Evolutionary conservation across 2,888 invertebrate genomes (phyloP).

Genomic region (Digitonthophagus gazella): DNA sequence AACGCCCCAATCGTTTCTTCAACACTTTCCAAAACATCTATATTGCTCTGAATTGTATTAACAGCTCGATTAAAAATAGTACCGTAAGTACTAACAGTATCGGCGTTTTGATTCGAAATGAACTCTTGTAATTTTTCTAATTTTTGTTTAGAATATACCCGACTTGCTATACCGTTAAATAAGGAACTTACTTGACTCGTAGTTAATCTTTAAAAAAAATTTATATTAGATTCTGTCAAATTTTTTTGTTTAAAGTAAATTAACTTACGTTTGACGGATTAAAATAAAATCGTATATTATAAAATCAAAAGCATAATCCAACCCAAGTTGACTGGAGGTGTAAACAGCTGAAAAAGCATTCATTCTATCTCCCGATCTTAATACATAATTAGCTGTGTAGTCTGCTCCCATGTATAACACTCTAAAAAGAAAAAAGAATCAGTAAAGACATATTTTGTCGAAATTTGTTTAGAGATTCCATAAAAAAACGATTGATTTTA

Average conservation of each 20-base stretch:
- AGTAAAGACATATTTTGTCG: no score
- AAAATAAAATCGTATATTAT: conserved; percentile 7
- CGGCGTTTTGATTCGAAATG: neutral
- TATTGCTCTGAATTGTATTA: neutral
- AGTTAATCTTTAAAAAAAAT: conserved; percentile 1
- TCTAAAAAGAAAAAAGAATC: no score
- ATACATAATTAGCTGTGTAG: neutral
- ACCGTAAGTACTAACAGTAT: neutral
- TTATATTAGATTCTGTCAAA: neutral
- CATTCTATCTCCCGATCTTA: neutral
- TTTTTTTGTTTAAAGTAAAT: neutral
- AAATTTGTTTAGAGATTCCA: no score
- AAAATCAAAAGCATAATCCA: conserved; percentile 14
- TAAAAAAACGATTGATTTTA: no score
- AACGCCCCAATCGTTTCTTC: neutral
- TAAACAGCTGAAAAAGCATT: conserved; percentile 13
- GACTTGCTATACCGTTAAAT: conserved; percentile 7
- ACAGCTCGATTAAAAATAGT: neutral
- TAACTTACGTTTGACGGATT: conserved; percentile 3
- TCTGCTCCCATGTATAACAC: conserved; percentile 4
- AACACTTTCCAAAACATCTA: neutral
- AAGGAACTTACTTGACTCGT: neutral
- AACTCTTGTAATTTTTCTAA: conserved; percentile 5
- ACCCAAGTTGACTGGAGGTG: conserved; percentile 9
- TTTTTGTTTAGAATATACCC: conserved; percentile 3